Base-by-base conservation (phyloP, 2,888 invertebrate genomes). In the Cybosia mesomella region DNA sequence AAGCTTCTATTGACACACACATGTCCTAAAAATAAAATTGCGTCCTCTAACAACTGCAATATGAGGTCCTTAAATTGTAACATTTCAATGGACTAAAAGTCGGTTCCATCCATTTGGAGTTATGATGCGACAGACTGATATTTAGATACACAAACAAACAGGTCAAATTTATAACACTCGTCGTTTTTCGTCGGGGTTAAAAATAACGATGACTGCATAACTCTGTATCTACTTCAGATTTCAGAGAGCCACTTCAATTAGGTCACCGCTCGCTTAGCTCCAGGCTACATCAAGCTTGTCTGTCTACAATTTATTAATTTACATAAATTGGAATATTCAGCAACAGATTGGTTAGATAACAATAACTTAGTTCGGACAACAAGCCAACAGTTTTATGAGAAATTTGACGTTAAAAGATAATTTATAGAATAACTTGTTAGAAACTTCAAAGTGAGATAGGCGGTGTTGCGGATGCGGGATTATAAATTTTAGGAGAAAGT, bases 311-410 rank as follows among this genome's bases (percentile, higher is more conserved):
- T 81, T 80, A 81, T 71, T 79, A 79, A 80, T 81, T 74, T 80
- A 69, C 79, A 81, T 81, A 81, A 81, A 82, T 75, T 82, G 70
- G 73, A 78, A 76, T 82, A 76, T 78, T 71, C 76, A 68, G 78
- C 67, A 82, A 75, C 82, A 82, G 80, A 79, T 79, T 79, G 80
- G 63, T 8, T 10, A 65, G 69, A 68, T 72, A 67, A 70, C 60
- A 70, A 65, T 60, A 57, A 65, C 66, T 55, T 49, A 61, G 10
- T 36, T 63, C 63, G 32, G 59, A 63, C 63, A 68, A 58, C 68
- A 62, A 32, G 10, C 36, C 15, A 21, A 13, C 34, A 39, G 60
- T 57, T 68, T 68, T 65, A 21, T 57, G 32, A 61, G 64, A 57
- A 65, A 53, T 36, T 61, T 57, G 21, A 49, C 24, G 55, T 34